phyloP scores from a whole-genome alignment of 2,888 invertebrate genomes.

The Miltochrista miniata region DNA sequence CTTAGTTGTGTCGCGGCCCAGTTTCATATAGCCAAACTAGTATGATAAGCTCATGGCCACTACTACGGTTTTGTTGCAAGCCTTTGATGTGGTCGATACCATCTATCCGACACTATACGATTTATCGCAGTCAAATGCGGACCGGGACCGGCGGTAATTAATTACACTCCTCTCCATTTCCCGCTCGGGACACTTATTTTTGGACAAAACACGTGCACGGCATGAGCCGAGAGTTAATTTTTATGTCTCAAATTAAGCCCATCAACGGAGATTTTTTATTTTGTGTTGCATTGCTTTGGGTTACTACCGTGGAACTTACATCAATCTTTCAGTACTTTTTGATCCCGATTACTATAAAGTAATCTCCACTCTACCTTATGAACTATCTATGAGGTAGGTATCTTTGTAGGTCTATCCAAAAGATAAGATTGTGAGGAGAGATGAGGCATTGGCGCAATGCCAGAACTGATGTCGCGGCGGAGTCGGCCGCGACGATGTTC shows the following conservation, averaged over 20 bases:
- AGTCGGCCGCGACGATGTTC: conserved; percentile 77
- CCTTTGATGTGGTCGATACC: conserved; percentile 62
- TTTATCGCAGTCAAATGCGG: conserved; percentile 38
- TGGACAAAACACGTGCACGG: conserved; percentile 57
- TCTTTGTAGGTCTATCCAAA: conserved; percentile 55
- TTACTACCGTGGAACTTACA: background rate
- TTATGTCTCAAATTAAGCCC: conserved; percentile 23
- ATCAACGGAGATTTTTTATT: conserved; percentile 4
- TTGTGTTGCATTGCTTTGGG: background rate
- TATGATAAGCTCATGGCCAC: conserved; percentile 51
- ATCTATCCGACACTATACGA: conserved; percentile 46
- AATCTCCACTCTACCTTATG: background rate
- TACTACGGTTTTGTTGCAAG: conserved; percentile 53
- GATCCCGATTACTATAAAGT: conserved; percentile 1
- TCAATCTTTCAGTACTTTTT: conserved; percentile 3
- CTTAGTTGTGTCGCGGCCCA: conserved; percentile 66
- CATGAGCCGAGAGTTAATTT: conserved; percentile 36
- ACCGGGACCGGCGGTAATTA: conserved; percentile 43
- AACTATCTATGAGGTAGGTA: conserved; percentile 6
- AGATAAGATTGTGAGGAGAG: conserved; percentile 69
- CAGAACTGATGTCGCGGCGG: conserved; percentile 74
- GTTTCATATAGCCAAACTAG: conserved; percentile 59
- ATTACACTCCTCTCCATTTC: conserved; percentile 43
- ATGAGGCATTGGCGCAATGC: conserved; percentile 70
- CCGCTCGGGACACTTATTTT: conserved; percentile 62